Evolutionary conservation across 2,888 invertebrate genomes (phyloP), one percentile per base, ranked within the genome.

Genomic region (Heteromurus nitidus): DNA sequence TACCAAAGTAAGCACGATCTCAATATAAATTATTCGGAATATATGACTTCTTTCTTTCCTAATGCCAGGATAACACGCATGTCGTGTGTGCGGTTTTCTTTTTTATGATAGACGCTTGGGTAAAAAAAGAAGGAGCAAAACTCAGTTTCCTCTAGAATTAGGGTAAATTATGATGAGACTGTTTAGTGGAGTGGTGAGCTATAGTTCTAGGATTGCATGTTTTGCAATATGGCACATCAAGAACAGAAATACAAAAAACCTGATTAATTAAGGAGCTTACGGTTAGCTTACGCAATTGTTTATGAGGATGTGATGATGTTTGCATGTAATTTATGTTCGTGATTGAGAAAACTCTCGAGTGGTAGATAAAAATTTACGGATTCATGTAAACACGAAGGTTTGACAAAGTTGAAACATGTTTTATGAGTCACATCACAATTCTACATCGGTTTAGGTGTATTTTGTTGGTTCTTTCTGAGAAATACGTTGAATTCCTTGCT

Each of bases 51-150:
- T 28, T 62, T 50, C 20, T 30, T 20, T 20, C 11, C 24, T 70
- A 79, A 79, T 79, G 70, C 79, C 42, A 16, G 70, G 31, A 50
- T 42, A 79, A 79, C 79, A 79, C 79, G 79, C 79, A 79, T 79
- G 42, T 70, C 79, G 70, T 70, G 79, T 53, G 69, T 79, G 79
- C 65, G 79, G 70, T 70, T 77, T 75, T 30, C 26, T 22, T 58
- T 67, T 60, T 58, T 58, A 55, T 36, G 28, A n/a, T 47, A 47
- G 47, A 11, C n/a, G 7, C 47, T 47, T 5, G 13, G 36, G 36
- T 42, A 65, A 53, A 22, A 36, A 64, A 65, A 26, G 30, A 64
- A 53, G 28, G 31, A 30, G 50, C 50, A 68, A 18, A 62, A 72
- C 44, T 60, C 60, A 60, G 58, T 70, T 70, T 70, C 58, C 70